phyloP scores from a whole-genome alignment of 2,113 vertebrate species.

The Neopipo cinnamomea region DNA sequence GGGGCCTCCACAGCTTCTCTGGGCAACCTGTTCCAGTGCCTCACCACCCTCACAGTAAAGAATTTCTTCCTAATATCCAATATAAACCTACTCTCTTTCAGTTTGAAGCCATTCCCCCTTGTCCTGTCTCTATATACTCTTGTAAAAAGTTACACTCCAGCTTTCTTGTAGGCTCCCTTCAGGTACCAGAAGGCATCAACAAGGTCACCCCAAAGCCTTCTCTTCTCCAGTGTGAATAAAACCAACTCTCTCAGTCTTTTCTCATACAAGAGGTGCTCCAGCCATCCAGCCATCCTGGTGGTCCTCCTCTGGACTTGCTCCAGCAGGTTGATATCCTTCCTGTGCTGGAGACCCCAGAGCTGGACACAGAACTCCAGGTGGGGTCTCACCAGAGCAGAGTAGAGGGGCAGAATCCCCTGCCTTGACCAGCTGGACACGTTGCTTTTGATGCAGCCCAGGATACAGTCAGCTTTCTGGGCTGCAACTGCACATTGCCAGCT shows the following conservation, averaged over 20 bases:
- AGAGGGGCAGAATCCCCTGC: not conserved
- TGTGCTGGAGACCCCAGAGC: not conserved
- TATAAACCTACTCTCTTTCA: not conserved
- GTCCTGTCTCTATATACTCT: not conserved
- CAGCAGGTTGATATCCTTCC: not conserved
- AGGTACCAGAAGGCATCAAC: not conserved
- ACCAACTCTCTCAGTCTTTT: not conserved
- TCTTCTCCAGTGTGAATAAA: not conserved
- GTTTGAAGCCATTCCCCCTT: not conserved
- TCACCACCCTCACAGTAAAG: not conserved
- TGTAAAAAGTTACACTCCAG: not conserved
- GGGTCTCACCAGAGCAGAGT: not conserved
- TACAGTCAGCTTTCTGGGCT: not conserved
- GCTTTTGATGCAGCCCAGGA: not conserved
- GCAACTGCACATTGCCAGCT: not conserved
- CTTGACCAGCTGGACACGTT: not conserved
- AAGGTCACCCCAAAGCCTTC: not conserved
- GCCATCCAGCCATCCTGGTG: not conserved
- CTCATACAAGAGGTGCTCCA: not conserved
- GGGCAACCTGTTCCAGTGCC: not conserved
- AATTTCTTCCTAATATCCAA: not conserved
- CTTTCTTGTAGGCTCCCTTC: not conserved
- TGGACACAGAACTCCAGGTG: not conserved
- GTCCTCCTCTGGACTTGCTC: not conserved
- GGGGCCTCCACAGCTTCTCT: not conserved